A percentile compares a stretch with the other conserved stretches of the same genome.
phyloP scores from a whole-genome alignment of 2,797 vertebrate genomes.

The Danionella dracula region DNA sequence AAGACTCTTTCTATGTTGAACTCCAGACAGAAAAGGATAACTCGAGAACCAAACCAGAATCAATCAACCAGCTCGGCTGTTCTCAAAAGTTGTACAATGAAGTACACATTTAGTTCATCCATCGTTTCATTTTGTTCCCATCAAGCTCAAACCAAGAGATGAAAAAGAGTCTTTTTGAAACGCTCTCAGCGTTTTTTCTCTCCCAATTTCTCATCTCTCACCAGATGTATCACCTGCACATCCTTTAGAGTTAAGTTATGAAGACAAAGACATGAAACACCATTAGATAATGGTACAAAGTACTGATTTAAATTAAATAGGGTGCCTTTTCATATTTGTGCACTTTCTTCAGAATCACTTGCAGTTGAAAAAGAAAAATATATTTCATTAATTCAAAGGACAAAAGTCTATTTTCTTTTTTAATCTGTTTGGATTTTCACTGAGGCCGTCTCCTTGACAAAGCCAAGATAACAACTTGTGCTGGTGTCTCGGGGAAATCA shows the following conservation, averaged over 20 bases:
- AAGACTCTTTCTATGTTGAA: too few relatives aligned
- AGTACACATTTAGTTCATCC: neutral
- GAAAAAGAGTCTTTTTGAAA: too few relatives aligned
- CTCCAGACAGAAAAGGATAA: too few relatives aligned
- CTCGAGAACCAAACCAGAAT: too few relatives aligned
- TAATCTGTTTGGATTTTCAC: slow-evolving; percentile 28
- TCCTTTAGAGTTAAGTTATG: slow-evolving; percentile 31
- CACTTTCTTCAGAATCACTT: slow-evolving; percentile 1
- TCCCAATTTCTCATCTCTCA: neutral
- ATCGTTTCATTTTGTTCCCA: neutral
- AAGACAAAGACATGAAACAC: slow-evolving; percentile 38
- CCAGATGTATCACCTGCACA: slow-evolving; percentile 35
- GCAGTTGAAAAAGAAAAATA: neutral
- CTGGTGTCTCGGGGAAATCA: slow-evolving; percentile 33
- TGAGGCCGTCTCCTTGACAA: slow-evolving; percentile 21
- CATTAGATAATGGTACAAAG: slow-evolving; percentile 27
- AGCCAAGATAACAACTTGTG: slow-evolving; percentile 35
- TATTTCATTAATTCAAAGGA: neutral
- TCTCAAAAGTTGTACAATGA: neutral
- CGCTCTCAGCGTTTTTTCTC: neutral
- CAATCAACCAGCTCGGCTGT: too few relatives aligned
- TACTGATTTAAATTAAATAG: slow-evolving; percentile 28
- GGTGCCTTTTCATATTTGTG: slow-evolving; percentile 5
- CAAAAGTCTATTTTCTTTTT: slow-evolving; percentile 2
- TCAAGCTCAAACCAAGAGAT: slow-evolving; percentile 9